Conservation (phyloP, 2,113 vertebrate genomes). For the Pluvialis apricaria region DNA sequence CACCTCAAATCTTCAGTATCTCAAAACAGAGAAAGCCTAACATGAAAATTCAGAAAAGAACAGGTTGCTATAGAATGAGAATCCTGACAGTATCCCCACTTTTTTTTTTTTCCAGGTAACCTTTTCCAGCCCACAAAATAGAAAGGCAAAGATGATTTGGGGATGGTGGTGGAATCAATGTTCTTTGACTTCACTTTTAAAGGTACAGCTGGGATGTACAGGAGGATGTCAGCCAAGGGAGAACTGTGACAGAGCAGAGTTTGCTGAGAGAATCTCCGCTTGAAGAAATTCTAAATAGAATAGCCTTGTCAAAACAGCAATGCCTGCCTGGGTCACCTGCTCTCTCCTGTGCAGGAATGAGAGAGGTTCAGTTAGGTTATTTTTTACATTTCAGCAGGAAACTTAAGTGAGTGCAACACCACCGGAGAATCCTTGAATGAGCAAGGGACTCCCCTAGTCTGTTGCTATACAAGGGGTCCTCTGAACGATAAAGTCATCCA, state of each 20-base stretch:
- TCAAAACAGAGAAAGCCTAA: neutral
- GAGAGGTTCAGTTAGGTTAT: neutral
- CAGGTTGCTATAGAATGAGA: neutral
- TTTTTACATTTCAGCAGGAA: neutral
- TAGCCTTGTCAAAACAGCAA: neutral
- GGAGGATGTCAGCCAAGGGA: neutral
- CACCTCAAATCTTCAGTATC: neutral
- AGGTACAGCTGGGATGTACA: neutral
- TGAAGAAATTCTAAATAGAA: neutral
- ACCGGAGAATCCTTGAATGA: neutral
- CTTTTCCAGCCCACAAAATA: neutral
- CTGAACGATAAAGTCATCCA: neutral
- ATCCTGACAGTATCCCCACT: neutral
- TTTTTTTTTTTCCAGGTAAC: neutral
- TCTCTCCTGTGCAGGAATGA: neutral
- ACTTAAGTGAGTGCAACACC: neutral
- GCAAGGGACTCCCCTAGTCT: neutral
- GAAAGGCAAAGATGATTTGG: neutral
- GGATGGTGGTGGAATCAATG: neutral
- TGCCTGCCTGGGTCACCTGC: neutral
- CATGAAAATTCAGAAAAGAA: neutral
- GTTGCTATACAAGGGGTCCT: neutral
- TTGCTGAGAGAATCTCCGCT: neutral
- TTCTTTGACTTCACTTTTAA: neutral
- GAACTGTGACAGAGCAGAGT: neutral